Base-by-base conservation (phyloP, 2,113 vertebrate genomes). In the Chaenocephalus aceratus region DNA sequence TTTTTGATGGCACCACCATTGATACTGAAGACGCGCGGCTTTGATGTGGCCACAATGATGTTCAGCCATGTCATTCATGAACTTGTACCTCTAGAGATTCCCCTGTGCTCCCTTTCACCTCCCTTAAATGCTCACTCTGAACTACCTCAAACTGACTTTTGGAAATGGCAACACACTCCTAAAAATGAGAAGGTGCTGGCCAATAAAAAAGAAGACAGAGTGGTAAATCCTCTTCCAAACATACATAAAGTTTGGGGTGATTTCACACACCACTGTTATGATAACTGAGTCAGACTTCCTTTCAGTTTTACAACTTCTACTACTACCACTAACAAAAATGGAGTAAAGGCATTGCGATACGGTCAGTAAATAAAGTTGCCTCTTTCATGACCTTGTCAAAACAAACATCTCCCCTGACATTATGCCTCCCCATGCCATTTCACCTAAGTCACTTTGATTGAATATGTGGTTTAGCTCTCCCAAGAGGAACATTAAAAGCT, bases 21-120 rank as follows among this genome's bases (percentile, higher is more conserved):
- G 91, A 94, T 92, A 91, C 89, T 61, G 89, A 94, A 89, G 93
- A 89, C 77, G 54, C 68, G 66, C 30, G 1, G 79, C 94, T 95
- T 95, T 95, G 93, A 95, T 93, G 93, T 93, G 87, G 79, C 81
- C 75, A 91, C 89, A 92, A 91, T 88, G 86, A 93, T 75, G 80
- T 85, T 92, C 91, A 88, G 88, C 87, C 85, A 68, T 86, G 86
- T 90, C 90, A 93, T 95, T 94, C 92, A 95, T 93, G 86, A 93
- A 89, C 85, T 88, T 90, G 86, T 87, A 88, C 63, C 82, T 84
- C 84, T 73, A 73, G 82, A 85, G 82, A 64, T 57, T 64, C 74
- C 60, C 54, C 51, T 30, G 45, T 15, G 34, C 59, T 68, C 78
- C 45, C 73, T 81, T 83, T 81, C 82, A 67, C 83, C 65, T 56